phyloP scores from a whole-genome alignment of 2,113 vertebrate genomes.

The Loxodonta africana region DNA sequence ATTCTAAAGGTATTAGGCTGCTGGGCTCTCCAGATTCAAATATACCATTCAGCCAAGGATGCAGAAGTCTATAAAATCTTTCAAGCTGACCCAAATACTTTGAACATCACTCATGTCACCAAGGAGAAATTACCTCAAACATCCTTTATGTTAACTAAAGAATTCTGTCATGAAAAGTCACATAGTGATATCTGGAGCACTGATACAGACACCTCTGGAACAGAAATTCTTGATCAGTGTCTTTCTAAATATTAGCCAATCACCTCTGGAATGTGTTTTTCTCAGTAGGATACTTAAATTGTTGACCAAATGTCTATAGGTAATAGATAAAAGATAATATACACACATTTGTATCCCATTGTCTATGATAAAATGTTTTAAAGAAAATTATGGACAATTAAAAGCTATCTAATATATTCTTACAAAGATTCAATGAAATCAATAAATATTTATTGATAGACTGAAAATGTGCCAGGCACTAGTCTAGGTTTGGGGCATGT shows the following conservation, averaged over 20 bases:
- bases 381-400: neutral
- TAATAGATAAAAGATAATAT: neutral
- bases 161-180: neutral
- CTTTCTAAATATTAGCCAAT: slow-evolving; percentile 25
- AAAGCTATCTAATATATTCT: neutral
- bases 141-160: neutral
- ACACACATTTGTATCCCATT: neutral
- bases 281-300: neutral
- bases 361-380: slow-evolving; percentile 3
- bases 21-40: neutral
- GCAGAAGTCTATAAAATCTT: neutral
- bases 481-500: neutral
- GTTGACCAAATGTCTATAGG: neutral
- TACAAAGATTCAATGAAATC: neutral
- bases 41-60: neutral
- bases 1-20: neutral
- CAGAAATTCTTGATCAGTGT: neutral
- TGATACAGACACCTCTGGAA: neutral
- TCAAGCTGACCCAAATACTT: neutral
- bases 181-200: neutral
- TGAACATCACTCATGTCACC: neutral
- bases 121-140: neutral
- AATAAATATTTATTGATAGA: neutral
- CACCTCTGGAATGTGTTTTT: neutral
- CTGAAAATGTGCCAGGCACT: neutral